Evolutionary conservation across 2,113 vertebrate species (phyloP).

Genomic region (Catharus minimus): DNA sequence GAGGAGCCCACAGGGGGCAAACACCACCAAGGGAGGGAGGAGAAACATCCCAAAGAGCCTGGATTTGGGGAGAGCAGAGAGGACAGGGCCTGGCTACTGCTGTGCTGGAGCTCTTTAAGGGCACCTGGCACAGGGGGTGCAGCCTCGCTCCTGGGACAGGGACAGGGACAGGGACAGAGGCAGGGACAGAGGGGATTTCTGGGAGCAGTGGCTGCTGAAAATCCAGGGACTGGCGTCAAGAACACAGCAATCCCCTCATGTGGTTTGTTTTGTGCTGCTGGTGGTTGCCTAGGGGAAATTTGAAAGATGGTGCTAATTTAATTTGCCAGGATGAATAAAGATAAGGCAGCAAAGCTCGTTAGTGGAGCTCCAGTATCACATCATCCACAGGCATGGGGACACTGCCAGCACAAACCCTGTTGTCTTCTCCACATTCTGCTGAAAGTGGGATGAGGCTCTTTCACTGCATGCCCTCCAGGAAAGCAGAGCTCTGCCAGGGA

Average conservation of each 20-base stretch:
- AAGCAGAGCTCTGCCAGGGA: background rate
- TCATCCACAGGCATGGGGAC: constrained; percentile 37
- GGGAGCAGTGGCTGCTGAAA: background rate
- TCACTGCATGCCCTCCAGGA: constrained; percentile 15
- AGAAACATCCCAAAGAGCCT: background rate
- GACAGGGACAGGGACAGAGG: background rate
- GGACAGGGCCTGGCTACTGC: background rate
- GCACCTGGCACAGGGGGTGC: background rate
- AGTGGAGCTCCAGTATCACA: constrained; percentile 48
- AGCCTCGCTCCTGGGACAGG: background rate
- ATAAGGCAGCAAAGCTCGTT: constrained; percentile 60
- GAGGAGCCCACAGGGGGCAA: background rate
- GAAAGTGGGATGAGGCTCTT: constrained; percentile 11
- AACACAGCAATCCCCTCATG: background rate
- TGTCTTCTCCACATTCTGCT: background rate
- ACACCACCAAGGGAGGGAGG: background rate
- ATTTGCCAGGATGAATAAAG: constrained; percentile 71
- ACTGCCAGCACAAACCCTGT: background rate
- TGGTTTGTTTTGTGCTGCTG: constrained; percentile 23
- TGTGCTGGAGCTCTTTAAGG: background rate
- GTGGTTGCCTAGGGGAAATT: constrained; percentile 14
- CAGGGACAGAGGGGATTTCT: background rate
- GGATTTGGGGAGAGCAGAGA: background rate
- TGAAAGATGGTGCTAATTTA: constrained; percentile 73
- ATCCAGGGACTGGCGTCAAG: background rate